These are phyloP conservation scores for Ctenodactylus gundi DNA, from an alignment of 2,113 vertebrate genomes.

Conservation along the genomic window DNA sequence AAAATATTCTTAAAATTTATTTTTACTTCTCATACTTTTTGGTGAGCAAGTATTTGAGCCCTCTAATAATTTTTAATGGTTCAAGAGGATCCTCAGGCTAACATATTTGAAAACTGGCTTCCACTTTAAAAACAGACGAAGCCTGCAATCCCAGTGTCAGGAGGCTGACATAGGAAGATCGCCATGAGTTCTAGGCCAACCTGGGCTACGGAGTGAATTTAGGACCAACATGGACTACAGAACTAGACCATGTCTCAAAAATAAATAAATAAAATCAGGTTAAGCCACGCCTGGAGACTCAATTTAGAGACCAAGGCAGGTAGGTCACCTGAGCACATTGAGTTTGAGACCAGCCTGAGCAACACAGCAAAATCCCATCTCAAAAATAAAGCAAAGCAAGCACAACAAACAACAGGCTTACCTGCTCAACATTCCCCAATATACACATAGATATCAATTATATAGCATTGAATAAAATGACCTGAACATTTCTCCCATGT, in stretches of 20 bases:
- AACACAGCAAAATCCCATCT: neutral
- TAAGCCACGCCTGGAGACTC: neutral
- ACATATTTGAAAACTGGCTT: neutral
- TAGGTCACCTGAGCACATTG: neutral
- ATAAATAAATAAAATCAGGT: too few relatives aligned
- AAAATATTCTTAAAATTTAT: neutral
- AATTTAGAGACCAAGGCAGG: neutral
- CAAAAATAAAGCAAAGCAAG: neutral
- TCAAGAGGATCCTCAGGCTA: neutral
- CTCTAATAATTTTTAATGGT: neutral
- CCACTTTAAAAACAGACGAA: neutral
- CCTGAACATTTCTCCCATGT: neutral
- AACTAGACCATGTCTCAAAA: too few relatives aligned
- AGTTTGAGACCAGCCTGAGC: neutral
- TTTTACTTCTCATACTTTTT: neutral
- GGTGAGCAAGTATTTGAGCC: neutral
- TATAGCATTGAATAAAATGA: neutral
- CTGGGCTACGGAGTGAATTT: too few relatives aligned
- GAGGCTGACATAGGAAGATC: too few relatives aligned
- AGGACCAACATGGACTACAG: too few relatives aligned
- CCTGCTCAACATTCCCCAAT: neutral
- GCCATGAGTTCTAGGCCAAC: too few relatives aligned
- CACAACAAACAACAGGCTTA: neutral
- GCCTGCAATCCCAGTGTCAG: too few relatives aligned
- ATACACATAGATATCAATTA: neutral